A percentile compares a stretch with the other conserved stretches of the same genome.
These are phyloP conservation scores for Tangara arthus DNA, from an alignment of 2,797 vertebrate genomes.

Conservation along the genomic window DNA sequence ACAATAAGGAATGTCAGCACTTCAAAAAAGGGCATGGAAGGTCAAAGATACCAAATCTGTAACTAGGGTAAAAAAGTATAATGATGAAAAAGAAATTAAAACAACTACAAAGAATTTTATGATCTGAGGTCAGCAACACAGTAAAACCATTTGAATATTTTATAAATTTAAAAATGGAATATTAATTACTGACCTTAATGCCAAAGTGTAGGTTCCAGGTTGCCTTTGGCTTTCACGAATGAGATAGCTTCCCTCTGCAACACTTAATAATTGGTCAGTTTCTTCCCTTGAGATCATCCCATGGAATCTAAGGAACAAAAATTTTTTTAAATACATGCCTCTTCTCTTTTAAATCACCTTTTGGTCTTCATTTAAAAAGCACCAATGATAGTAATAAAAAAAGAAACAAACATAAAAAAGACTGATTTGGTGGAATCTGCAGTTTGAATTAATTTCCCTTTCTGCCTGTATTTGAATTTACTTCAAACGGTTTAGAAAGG, in stretches of 20 bases:
- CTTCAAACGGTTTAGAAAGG: conserved; percentile 27
- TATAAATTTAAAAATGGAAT: conserved; percentile 35
- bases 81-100: background rate
- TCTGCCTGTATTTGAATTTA: background rate
- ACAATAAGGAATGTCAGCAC: background rate
- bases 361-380: conserved; percentile 4
- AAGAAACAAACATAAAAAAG: background rate
- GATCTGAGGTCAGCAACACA: conserved; percentile 23
- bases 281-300: conserved; percentile 98
- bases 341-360: background rate
- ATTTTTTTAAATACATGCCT: background rate
- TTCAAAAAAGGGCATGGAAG: conserved; percentile 7
- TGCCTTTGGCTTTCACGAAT: conserved; percentile 98
- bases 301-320: conserved; percentile 84
- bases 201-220: conserved; percentile 95
- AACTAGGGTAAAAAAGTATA: conserved; percentile 43
- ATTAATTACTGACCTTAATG: conserved; percentile 86
- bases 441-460: conserved; percentile 2
- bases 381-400: background rate
- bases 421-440: background rate
- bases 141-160: conserved; percentile 57
- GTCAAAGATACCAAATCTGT: conserved; percentile 49
- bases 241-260: conserved; percentile 97
- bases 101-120: background rate
- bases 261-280: conserved; percentile 91